phyloP scores from a whole-genome alignment of 2,797 vertebrate species.

The Scleropages formosus region DNA sequence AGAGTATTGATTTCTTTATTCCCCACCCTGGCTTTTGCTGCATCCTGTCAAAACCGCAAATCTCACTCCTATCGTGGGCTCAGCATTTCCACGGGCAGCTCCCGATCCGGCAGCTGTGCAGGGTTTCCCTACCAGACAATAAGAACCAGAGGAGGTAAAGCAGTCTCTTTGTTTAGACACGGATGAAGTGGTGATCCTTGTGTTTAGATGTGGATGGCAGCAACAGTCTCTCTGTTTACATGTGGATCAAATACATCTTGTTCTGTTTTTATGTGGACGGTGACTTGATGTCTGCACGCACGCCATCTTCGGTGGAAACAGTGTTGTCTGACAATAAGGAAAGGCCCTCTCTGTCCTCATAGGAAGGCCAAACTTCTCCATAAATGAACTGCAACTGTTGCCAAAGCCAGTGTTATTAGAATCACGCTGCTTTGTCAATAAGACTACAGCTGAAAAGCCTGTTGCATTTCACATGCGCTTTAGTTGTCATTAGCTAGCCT shows the following conservation, averaged over 20 bases:
- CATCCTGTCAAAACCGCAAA: conserved; percentile 12
- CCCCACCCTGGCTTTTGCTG: conserved; percentile 24
- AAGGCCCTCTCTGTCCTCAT: background rate
- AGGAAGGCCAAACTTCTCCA: conserved; percentile 7
- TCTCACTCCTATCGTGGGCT: background rate
- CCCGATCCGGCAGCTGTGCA: background rate
- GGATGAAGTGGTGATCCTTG: conserved; percentile 5
- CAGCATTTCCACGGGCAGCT: background rate
- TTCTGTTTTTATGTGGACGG: background rate
- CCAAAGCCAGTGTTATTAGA: background rate
- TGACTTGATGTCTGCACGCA: background rate
- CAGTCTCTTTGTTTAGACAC: background rate
- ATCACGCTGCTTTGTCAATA: background rate
- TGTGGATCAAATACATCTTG: background rate
- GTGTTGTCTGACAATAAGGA: background rate
- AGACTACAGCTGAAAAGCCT: background rate
- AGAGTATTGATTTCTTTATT: conserved; percentile 33
- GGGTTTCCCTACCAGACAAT: background rate
- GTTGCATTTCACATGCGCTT: background rate
- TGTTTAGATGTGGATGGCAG: conserved; percentile 7
- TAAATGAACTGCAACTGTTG: background rate
- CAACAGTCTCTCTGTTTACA: background rate
- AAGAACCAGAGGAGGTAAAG: background rate
- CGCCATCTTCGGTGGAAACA: background rate
- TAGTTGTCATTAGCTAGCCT: background rate